These are phyloP conservation scores for Heliconius congener DNA, from an alignment of 1,140 invertebrate species.

Conservation along the genomic window DNA sequence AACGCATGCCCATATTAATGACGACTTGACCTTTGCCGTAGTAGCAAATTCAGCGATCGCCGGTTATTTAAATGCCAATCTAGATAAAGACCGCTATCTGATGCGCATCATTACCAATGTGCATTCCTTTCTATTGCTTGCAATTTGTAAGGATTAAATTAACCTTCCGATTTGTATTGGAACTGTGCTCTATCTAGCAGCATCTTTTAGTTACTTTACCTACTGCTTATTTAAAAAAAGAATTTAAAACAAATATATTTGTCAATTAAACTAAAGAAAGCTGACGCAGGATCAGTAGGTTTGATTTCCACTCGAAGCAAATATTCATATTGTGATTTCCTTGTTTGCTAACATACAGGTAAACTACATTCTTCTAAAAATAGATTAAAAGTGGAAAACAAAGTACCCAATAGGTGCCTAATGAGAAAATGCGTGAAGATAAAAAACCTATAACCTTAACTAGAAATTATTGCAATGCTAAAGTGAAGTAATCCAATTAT, in stretches of 20 bases:
- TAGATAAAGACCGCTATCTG: conserved; percentile 30
- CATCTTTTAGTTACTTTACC: too few relatives aligned
- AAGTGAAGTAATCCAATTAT: background rate
- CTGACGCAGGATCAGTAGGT: background rate
- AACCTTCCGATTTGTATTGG: background rate
- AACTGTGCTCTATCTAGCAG: too few relatives aligned
- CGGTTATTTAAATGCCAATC: conserved; percentile 31
- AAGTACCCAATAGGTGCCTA: too few relatives aligned
- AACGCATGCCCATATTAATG: conserved; percentile 21
- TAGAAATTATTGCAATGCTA: background rate
- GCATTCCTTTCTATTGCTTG: conserved; percentile 21
- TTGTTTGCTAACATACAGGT: background rate
- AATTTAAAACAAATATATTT: background rate
- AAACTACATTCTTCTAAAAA: background rate
- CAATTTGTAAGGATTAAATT: conserved; percentile 15
- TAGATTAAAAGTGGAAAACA: too few relatives aligned
- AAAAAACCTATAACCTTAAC: background rate
- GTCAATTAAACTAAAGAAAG: background rate
- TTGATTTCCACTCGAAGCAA: background rate
- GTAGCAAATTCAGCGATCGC: conserved; percentile 16
- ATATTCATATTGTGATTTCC: background rate
- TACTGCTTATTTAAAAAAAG: too few relatives aligned
- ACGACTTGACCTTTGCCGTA: conserved; percentile 16
- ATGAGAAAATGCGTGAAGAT: background rate
- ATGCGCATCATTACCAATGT: conserved; percentile 24